Evolutionary conservation across 2,113 vertebrate genomes (phyloP), one percentile per base, ranked within the genome.

Genomic region (Tupaia tana): DNA sequence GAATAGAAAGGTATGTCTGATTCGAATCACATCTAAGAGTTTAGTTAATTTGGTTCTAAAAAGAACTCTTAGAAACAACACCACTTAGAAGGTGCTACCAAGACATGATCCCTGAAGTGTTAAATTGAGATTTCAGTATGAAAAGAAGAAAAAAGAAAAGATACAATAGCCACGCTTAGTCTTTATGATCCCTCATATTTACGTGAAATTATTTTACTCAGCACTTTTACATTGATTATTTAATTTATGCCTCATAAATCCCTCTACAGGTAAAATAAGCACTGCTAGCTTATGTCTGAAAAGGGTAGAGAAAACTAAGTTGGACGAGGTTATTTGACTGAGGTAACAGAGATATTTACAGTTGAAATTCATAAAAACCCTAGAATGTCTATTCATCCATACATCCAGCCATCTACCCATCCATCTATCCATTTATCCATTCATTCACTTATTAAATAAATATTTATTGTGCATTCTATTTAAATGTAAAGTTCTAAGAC

Each of bases 11-110:
- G 64, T 59, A 64, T 85, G 43, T 70, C 81, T 94, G 34, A 73
- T 86, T 69, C 88, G 27, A 97, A 78, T 86, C 64, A 78, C n/a
- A 24, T 93, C n/a, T 59, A 83, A 73, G 74, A 94, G 25, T 90
- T 84, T 94, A 90, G 78, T 89, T 94, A 91, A 91, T 96, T 96
- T 92, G 24, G 58, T 89, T 96, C 90, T 95, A 93, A 96, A 96
- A 96, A 74, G 90, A 91, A 89, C 18, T 87, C 94, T 78, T 93
- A 88, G 86, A 86, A 95, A 93, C 70, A 97, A 31, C n/a, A 80
- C 59, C 73, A 85, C 85, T 81, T 93, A 90, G 67, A 91, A 92
- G 93, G 25, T 94, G 67, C 71, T 88, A 73, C 84, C 52, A 77
- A 87, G 31, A 71, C 89, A 94, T 74, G 54, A 78, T 75, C 78